Conservation (phyloP, 2,888 invertebrate genomes). For the Lycaena phlaeas region DNA sequence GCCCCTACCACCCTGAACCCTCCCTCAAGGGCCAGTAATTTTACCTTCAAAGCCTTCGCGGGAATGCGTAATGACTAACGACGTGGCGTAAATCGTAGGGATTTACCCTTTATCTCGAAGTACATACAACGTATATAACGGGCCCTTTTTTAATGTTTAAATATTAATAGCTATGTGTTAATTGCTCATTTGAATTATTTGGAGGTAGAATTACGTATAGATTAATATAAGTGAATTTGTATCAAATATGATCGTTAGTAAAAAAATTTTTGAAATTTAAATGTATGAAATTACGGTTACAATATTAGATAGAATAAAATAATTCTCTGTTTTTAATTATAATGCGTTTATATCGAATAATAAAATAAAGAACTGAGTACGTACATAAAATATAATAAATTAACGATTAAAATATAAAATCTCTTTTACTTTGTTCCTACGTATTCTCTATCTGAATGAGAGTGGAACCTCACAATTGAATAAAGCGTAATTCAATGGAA, state of each 20-base stretch:
- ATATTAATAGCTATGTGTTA: background rate
- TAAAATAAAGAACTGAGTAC: no score
- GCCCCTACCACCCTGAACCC: constrained; percentile 26
- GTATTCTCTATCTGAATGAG: background rate
- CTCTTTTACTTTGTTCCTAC: background rate
- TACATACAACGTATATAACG: constrained; percentile 13
- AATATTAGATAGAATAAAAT: no score
- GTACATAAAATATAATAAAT: no score
- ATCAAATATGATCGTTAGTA: no score
- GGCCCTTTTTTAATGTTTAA: constrained; percentile 2
- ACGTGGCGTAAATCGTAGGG: constrained; percentile 56
- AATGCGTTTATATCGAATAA: no score
- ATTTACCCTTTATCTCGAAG: constrained; percentile 41
- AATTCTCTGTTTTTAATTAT: no score
- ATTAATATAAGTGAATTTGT: background rate
- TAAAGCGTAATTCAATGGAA: constrained; percentile 4
- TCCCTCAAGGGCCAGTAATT: constrained; percentile 64
- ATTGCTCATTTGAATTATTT: background rate
- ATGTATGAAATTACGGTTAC: no score
- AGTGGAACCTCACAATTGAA: background rate
- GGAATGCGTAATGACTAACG: constrained; percentile 65
- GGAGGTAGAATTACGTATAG: background rate
- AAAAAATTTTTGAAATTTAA: no score
- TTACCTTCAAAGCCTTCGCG: constrained; percentile 63
- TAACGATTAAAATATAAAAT: background rate